Base-by-base conservation (phyloP, 23 tunicate species). In the Ascidia mentula region DNA sequence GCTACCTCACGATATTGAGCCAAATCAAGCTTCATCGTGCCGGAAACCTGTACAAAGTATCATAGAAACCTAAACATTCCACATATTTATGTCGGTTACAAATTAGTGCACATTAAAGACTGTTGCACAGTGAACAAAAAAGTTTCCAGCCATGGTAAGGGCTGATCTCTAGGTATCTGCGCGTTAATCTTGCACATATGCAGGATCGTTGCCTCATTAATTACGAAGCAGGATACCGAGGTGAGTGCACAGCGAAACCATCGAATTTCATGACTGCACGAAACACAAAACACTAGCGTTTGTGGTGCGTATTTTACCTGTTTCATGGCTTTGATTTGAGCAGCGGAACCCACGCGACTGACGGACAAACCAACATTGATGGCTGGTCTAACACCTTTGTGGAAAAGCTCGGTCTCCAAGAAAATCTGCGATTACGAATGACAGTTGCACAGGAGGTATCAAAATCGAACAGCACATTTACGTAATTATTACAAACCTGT, bases 301-400 rank as follows among this genome's bases (percentile, higher is more conserved):
- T 53, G 65, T 53, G 65, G 65, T 53, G 65, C 65, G 65, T 28
- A 28, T 8, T 4, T 77, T 61, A 92, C 97, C 88, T 96, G 99
- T 75, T 96, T 96, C 99, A 96, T 96, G 80, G 81, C 99, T 70
- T 96, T 91, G 59, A 91, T 96, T 59, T 96, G 99, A 77, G 99
- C 99, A 85, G 99, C 99, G 35, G 99, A 91, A 34, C 99, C 99
- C 88, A 96, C 99, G 69, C 99, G 96, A 81, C 97, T 91, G 88
- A 96, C 99, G 73, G 99, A 96, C 85, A 96, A 75, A 96, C 99
- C 99, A 84, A 96, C 99, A 82, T 96, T 96, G 82, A 96, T 96
- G 77, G 99, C 99, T 40, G 99, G 99, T 87, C 99, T 72, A 82
- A 96, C 86, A 86, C 99, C 99, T 73, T 96, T 96, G 95, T 91